phyloP scores from a whole-genome alignment of 2,797 vertebrate genomes.

The Hoplostethus mediterraneus region DNA sequence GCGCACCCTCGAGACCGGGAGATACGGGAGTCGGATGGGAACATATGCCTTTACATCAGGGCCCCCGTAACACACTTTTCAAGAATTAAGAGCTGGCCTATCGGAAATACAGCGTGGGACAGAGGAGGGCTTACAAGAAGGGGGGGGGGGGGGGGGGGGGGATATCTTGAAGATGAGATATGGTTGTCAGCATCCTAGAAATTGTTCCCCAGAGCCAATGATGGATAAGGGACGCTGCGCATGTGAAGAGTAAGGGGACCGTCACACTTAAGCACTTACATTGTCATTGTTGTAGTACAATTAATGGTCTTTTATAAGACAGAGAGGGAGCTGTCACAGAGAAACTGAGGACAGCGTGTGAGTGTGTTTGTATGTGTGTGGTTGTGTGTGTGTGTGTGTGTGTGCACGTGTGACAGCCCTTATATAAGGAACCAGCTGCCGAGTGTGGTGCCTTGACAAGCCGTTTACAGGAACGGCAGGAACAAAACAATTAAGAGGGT shows the following conservation, averaged over 20 bases:
- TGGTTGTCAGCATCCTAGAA: slow-evolving; percentile 80
- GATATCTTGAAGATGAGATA: slow-evolving; percentile 70
- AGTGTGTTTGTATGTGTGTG: slow-evolving; percentile 8
- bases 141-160: slow-evolving; percentile 16
- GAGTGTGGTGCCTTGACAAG: slow-evolving; percentile 76
- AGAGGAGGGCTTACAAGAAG: slow-evolving; percentile 29
- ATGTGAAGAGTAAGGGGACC: slow-evolving; percentile 74
- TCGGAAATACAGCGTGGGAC: slow-evolving; percentile 29
- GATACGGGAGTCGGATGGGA: slow-evolving; percentile 24
- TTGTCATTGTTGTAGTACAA: slow-evolving; percentile 79
- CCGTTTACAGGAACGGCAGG: slow-evolving; percentile 78
- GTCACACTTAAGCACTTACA: slow-evolving; percentile 78
- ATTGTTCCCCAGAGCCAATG: slow-evolving; percentile 77
- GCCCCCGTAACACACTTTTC: slow-evolving; percentile 30
- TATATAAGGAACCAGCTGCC: slow-evolving; percentile 65
- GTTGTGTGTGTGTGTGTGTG: slow-evolving; percentile 31
- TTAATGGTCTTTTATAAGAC: slow-evolving; percentile 80
- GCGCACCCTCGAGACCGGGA: slow-evolving; percentile 31
- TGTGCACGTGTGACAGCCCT: slow-evolving; percentile 53
- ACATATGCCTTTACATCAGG: slow-evolving; percentile 53
- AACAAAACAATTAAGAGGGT: slow-evolving; percentile 87
- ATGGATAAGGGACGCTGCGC: slow-evolving; percentile 78
- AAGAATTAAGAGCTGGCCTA: slow-evolving; percentile 41
- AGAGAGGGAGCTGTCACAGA: slow-evolving; percentile 66
- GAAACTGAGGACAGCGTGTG: slow-evolving; percentile 42